phyloP scores from a whole-genome alignment of 35 echinoderm and acorn worm genomes.

The Antedon bifida region DNA sequence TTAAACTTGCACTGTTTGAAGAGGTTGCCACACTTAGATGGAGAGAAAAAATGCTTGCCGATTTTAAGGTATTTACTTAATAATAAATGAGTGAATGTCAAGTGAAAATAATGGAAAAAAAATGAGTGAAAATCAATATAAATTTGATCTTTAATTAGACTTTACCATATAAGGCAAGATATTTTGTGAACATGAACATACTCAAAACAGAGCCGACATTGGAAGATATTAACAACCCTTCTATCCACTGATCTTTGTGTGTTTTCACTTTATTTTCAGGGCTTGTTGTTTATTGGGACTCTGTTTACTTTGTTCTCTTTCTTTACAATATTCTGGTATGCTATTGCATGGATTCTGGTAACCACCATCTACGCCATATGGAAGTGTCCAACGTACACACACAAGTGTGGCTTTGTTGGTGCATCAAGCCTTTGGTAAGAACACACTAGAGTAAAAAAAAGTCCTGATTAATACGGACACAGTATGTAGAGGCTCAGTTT shows the following conservation, averaged over 20 bases:
- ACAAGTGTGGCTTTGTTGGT: constrained; percentile 73
- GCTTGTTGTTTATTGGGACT: constrained; percentile 39
- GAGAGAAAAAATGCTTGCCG: constrained; percentile 68
- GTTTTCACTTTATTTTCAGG: constrained; percentile 16
- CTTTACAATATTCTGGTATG: constrained; percentile 66
- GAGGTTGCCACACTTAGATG: constrained; percentile 78
- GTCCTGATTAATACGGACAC: no score
- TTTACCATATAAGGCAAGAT: no score
- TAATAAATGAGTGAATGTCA: no score
- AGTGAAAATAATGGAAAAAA: no score
- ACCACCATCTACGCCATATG: constrained; percentile 47
- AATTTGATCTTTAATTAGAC: no score
- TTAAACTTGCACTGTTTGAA: constrained; percentile 43
- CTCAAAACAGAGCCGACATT: no score
- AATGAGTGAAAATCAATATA: no score
- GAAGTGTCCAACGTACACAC: constrained; percentile 68
- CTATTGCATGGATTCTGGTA: constrained; percentile 41
- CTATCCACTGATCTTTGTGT: no score
- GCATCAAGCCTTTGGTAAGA: constrained; percentile 79
- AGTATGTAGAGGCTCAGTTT: no score
- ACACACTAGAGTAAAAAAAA: no score
- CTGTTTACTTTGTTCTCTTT: constrained; percentile 60
- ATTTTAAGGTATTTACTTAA: constrained; percentile 96
- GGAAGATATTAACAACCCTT: no score
- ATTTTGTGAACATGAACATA: no score